A percentile compares a stretch with the other conserved stretches of the same genome.
These are phyloP conservation scores for Alfaro cultratus DNA, from an alignment of 2,797 vertebrate species.

Conservation along the genomic window DNA sequence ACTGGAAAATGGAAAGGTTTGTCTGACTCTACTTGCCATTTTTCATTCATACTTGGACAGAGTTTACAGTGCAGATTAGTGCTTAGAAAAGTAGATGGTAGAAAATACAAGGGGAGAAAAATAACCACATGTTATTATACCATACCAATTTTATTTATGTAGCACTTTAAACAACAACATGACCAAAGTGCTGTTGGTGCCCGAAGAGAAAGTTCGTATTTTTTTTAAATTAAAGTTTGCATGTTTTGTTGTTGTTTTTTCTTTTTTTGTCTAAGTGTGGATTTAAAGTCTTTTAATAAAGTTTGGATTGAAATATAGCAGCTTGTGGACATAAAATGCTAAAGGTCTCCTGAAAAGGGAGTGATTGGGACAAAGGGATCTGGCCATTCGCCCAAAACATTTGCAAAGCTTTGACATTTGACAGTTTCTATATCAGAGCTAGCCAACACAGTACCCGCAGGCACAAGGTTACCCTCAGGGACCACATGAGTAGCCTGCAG, in stretches of 20 bases:
- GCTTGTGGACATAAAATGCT: slow-evolving; percentile 2
- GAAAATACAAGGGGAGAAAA: slow-evolving; percentile 1
- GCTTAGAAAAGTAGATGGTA: background rate
- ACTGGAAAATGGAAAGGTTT: background rate
- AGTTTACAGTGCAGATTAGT: slow-evolving; percentile 11
- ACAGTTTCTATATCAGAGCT: slow-evolving; percentile 4
- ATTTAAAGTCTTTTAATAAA: background rate
- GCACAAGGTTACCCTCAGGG: background rate
- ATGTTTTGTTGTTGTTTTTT: background rate
- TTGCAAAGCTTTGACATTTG: slow-evolving; percentile 8
- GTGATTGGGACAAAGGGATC: background rate
- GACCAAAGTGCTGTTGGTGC: too few relatives aligned
- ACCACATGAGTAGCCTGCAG: slow-evolving; percentile 4
- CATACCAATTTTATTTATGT: too few relatives aligned
- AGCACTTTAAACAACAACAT: too few relatives aligned
- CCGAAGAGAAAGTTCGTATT: background rate
- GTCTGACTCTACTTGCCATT: background rate
- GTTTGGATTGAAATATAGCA: background rate
- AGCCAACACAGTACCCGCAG: background rate
- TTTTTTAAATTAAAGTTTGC: background rate
- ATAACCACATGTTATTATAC: background rate
- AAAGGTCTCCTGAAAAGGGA: background rate
- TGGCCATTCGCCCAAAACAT: background rate
- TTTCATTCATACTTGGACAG: background rate
- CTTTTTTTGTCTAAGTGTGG: background rate